A percentile compares a stretch with the other conserved stretches of the same genome.
Conservation (phyloP, 2,113 vertebrate genomes). For the Micronisus gabar region DNA sequence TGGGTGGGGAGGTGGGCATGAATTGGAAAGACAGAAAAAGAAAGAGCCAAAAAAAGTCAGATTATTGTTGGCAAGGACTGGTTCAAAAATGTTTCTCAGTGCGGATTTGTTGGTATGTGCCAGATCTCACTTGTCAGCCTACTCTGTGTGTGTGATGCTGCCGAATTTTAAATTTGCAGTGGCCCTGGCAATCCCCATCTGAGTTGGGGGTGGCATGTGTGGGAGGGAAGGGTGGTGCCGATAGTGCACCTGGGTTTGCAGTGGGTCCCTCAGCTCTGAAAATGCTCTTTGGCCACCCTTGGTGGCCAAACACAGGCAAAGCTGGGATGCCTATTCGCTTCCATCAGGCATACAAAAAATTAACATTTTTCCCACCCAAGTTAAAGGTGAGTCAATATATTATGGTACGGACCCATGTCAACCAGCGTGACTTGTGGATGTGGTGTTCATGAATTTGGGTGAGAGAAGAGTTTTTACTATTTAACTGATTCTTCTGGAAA, state of each 20-base stretch:
- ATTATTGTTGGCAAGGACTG: background rate
- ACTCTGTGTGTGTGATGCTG: background rate
- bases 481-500: background rate
- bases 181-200: background rate
- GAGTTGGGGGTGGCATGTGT: background rate
- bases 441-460: background rate
- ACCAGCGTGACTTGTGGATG: background rate
- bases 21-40: background rate
- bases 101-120: background rate
- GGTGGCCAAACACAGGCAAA: background rate
- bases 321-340: background rate
- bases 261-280: background rate
- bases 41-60: background rate
- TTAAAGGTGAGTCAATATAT: background rate
- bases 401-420: rapidly evolving
- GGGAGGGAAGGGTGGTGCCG: background rate
- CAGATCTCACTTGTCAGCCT: background rate
- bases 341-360: background rate
- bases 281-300: background rate
- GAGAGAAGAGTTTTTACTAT: background rate
- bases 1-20: background rate
- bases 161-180: background rate
- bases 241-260: rapidly evolving
- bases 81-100: background rate
- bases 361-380: background rate